Conservation (phyloP, 1,140 invertebrate species). For the Drosophila kanapiae region DNA sequence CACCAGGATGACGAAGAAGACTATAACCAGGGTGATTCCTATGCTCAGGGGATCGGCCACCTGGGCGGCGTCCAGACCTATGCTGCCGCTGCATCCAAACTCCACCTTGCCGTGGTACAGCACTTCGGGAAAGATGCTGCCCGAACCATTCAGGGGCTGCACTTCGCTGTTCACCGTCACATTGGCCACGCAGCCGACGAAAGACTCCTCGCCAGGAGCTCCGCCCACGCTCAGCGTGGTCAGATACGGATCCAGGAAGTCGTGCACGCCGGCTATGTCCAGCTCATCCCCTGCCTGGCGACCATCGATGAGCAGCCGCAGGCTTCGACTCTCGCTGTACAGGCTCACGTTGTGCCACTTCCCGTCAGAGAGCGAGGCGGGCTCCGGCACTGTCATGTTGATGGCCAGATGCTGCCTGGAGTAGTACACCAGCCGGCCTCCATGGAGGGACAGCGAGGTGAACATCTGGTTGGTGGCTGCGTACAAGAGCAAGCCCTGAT, state of each 20-base stretch:
- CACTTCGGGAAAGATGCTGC: conserved; percentile 91
- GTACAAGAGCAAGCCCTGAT: conserved; percentile 92
- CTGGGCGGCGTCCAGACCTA: conserved; percentile 90
- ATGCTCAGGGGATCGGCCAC: conserved; percentile 94
- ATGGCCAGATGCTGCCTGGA: conserved; percentile 91
- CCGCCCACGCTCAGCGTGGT: conserved; percentile 92
- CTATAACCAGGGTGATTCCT: conserved; percentile 96
- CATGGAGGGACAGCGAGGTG: conserved; percentile 91
- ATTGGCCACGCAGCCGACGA: conserved; percentile 95
- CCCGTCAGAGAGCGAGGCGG: conserved; percentile 90
- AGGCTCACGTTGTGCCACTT: conserved; percentile 94
- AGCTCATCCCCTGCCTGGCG: conserved; percentile 92
- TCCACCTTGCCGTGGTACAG: conserved; percentile 89
- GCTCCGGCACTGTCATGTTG: conserved; percentile 91
- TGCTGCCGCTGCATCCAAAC: conserved; percentile 89
- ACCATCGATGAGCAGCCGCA: conserved; percentile 90
- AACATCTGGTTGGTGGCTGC: conserved; percentile 95
- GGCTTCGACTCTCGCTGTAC: conserved; percentile 88
- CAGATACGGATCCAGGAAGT: conserved; percentile 96
- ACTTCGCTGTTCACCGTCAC: conserved; percentile 95
- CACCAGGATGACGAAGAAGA: conserved; percentile 96
- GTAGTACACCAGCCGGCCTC: conserved; percentile 90
- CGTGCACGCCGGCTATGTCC: conserved; percentile 93
- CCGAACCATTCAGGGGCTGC: conserved; percentile 94
- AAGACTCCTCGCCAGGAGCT: conserved; percentile 87